phyloP scores from a whole-genome alignment of 2,113 vertebrate species.

The Callipepla squamata region DNA sequence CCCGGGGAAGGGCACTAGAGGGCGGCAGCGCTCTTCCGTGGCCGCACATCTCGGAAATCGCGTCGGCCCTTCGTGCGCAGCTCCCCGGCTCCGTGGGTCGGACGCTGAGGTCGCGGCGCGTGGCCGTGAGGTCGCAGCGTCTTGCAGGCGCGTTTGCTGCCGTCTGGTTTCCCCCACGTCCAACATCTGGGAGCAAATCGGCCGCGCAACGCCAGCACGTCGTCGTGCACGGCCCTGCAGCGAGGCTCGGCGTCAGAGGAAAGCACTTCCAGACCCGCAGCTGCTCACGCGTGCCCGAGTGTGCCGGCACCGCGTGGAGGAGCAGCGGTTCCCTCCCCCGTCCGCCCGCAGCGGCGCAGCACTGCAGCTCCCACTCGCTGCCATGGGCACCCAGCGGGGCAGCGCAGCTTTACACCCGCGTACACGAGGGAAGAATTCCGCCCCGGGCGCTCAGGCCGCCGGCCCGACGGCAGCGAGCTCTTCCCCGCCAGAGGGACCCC shows the following conservation, averaged over 20 bases:
- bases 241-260: not conserved
- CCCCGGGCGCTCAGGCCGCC: too few relatives aligned
- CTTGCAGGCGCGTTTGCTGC: not conserved
- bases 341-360: not conserved
- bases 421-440: not conserved
- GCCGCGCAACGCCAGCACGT: accelerated
- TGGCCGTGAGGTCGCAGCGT: not conserved
- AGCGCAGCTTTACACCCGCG: not conserved
- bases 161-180: not conserved
- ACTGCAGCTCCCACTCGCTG: not conserved
- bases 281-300: not conserved
- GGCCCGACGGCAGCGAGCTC: too few relatives aligned
- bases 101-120: not conserved
- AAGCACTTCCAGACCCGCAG: constrained; percentile 44
- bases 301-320: constrained; percentile 1
- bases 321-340: constrained; percentile 45
- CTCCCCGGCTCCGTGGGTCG: not conserved
- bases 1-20: constrained; percentile 39
- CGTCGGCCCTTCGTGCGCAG: not conserved
- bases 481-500: not conserved
- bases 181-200: not conserved
- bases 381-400: not conserved
- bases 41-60: accelerated
- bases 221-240: not conserved
- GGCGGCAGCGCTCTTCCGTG: constrained; percentile 53